Evolutionary conservation across 2,888 invertebrate species (phyloP).

Genomic region (Asteroscopus sphinx): DNA sequence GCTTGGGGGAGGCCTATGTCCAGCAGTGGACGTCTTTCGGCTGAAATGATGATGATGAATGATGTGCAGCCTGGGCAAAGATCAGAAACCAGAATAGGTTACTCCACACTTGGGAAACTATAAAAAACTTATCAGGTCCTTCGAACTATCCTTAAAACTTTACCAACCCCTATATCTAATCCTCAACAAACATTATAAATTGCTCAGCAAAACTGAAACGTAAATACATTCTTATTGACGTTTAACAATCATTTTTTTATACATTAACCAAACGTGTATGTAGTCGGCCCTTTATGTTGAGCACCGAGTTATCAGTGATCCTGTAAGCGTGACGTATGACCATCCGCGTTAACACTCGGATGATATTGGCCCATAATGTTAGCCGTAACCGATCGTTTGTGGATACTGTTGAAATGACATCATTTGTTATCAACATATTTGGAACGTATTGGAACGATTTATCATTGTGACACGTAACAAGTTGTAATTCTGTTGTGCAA

Average conservation of each 20-base stretch:
- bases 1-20: too few species aligned
- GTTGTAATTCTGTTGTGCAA: slow-evolving; percentile 33
- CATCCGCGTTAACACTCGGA: slow-evolving; percentile 56
- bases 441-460: slow-evolving; percentile 69
- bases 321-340: slow-evolving; percentile 62
- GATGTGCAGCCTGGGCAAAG: too few species aligned
- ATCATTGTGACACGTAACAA: slow-evolving; percentile 57
- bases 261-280: slow-evolving; percentile 6
- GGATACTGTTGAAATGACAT: slow-evolving; percentile 68
- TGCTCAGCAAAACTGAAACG: too few species aligned
- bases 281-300: slow-evolving; percentile 11
- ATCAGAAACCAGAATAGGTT: too few species aligned
- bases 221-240: neutral
- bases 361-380: slow-evolving; percentile 70
- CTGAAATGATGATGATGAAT: too few species aligned
- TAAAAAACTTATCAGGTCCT: too few species aligned
- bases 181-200: too few species aligned
- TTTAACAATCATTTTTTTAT: too few species aligned
- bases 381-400: slow-evolving; percentile 63
- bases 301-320: slow-evolving; percentile 49
- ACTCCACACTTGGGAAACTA: too few species aligned
- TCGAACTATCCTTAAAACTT: too few species aligned
- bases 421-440: slow-evolving; percentile 68
- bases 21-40: too few species aligned
- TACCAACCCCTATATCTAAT: too few species aligned